Percentiles rank a stretch among this genome's conserved stretches.
phyloP scores from a whole-genome alignment of 1,140 invertebrate species.

The Diabrotica undecimpunctata region DNA sequence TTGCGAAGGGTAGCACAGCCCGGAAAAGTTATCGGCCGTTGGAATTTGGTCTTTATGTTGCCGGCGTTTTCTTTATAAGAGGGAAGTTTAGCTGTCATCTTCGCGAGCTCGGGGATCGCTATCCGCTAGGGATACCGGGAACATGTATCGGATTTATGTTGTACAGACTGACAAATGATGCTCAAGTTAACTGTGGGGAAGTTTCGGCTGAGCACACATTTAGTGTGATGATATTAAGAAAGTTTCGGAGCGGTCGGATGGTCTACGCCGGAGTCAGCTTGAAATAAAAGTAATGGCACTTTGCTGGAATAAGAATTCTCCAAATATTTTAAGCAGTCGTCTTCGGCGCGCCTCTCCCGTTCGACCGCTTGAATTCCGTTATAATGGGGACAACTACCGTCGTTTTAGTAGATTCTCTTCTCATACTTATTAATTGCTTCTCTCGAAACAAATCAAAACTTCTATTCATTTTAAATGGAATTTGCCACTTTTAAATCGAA shows the following conservation, averaged over 20 bases:
- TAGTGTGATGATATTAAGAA: conserved; percentile 37
- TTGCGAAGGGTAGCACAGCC: conserved; percentile 4
- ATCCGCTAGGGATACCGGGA: conserved; percentile 23
- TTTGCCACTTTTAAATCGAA: no score
- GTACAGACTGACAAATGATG: conserved; percentile 37
- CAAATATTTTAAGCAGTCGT: background rate
- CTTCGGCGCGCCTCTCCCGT: background rate
- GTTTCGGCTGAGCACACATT: conserved; percentile 34
- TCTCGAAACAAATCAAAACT: no score
- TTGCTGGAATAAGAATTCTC: background rate
- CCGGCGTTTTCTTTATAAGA: conserved; percentile 8
- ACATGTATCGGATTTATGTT: conserved; percentile 38
- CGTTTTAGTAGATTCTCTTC: no score
- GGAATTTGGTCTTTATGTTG: conserved; percentile 11
- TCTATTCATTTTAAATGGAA: no score
- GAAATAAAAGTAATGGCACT: conserved; percentile 16
- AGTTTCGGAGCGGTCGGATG: conserved; percentile 18
- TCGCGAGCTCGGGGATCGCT: background rate
- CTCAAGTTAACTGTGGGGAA: conserved; percentile 35
- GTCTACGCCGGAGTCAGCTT: background rate
- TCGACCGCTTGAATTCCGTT: background rate
- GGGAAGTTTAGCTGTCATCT: conserved; percentile 11
- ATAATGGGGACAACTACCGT: no score
- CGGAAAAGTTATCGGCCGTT: background rate
- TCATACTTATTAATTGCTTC: no score